A percentile compares a stretch with the other conserved stretches of the same genome.
Evolutionary conservation across 1,140 invertebrate genomes (phyloP).

Genomic region (Rhysida immarginata): DNA sequence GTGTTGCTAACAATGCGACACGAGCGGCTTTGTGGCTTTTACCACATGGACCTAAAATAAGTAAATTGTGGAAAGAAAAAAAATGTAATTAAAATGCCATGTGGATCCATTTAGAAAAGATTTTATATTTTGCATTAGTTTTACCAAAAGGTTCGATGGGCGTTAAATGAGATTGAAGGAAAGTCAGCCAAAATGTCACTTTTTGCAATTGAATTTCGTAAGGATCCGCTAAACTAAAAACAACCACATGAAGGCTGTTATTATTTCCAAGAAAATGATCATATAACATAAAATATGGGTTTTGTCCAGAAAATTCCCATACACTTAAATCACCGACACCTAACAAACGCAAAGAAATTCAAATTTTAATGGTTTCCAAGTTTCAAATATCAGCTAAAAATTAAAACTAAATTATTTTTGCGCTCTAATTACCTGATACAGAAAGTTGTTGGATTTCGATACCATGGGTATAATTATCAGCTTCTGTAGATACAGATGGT

Average conservation of each 20-base stretch:
- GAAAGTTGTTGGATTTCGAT: slow-evolving; percentile 46
- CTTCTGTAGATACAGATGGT: slow-evolving; percentile 39
- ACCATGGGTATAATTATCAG: slow-evolving; percentile 48
- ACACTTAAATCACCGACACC: slow-evolving; percentile 50
- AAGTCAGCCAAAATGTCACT: slow-evolving; percentile 63
- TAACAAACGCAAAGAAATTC: slow-evolving; percentile 21
- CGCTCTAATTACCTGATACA: not conserved
- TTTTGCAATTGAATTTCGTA: slow-evolving; percentile 54
- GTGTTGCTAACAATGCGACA: slow-evolving; percentile 48
- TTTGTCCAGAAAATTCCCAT: slow-evolving; percentile 71
- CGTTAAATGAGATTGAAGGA: slow-evolving; percentile 53
- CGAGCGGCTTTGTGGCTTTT: slow-evolving; percentile 32
- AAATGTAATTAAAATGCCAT: no score
- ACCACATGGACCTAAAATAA: slow-evolving; percentile 37
- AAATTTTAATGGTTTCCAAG: no score
- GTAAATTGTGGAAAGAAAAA: no score
- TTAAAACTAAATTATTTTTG: not conserved
- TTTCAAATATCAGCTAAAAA: no score
- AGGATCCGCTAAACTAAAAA: slow-evolving; percentile 57
- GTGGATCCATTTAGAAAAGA: no score
- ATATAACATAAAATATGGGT: slow-evolving; percentile 59
- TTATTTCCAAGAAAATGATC: slow-evolving; percentile 57
- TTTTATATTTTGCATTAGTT: no score
- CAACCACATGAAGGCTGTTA: slow-evolving; percentile 49
- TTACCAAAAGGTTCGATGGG: slow-evolving; percentile 50